Conservation (phyloP, 2,888 invertebrate genomes). For the Andricus quercusramuli region DNA sequence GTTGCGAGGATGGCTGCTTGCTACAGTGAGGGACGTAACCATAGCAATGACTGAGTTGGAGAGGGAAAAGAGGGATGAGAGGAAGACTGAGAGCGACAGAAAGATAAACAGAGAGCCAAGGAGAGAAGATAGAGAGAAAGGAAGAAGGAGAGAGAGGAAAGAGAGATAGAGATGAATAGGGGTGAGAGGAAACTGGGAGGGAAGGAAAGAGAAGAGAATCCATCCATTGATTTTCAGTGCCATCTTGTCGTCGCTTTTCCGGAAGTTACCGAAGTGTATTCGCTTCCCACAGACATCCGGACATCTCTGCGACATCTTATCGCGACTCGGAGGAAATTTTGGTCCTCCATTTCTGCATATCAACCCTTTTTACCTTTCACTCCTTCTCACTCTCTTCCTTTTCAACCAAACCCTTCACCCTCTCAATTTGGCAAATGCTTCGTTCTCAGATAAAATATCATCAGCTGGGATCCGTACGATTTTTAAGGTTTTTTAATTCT, state of each 20-base stretch:
- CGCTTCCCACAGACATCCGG: slow-evolving; percentile 53
- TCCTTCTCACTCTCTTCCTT: slow-evolving; percentile 14
- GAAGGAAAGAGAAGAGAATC: slow-evolving; percentile 47
- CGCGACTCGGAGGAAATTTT: slow-evolving; percentile 46
- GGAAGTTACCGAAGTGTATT: slow-evolving; percentile 58
- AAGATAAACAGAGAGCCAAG: slow-evolving; percentile 43
- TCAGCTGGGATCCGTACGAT: too few species aligned
- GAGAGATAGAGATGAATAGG: slow-evolving; percentile 39
- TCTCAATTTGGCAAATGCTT: background rate
- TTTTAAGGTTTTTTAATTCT: background rate
- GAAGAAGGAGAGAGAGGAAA: slow-evolving; percentile 30
- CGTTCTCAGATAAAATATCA: background rate
- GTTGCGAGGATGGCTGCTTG: slow-evolving; percentile 54
- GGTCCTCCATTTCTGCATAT: slow-evolving; percentile 31
- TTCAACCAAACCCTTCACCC: background rate
- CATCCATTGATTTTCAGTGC: slow-evolving; percentile 78
- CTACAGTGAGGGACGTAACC: slow-evolving; percentile 72
- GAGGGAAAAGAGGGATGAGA: slow-evolving; percentile 49
- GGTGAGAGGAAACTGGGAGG: slow-evolving; percentile 22
- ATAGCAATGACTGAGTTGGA: slow-evolving; percentile 73
- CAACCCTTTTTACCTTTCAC: slow-evolving; percentile 33
- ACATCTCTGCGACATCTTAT: slow-evolving; percentile 52
- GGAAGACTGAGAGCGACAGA: slow-evolving; percentile 43
- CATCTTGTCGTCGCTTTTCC: slow-evolving; percentile 75
- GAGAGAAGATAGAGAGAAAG: slow-evolving; percentile 34